Conservation (phyloP, 2,888 invertebrate species). For the Periphyllus acericola region DNA sequence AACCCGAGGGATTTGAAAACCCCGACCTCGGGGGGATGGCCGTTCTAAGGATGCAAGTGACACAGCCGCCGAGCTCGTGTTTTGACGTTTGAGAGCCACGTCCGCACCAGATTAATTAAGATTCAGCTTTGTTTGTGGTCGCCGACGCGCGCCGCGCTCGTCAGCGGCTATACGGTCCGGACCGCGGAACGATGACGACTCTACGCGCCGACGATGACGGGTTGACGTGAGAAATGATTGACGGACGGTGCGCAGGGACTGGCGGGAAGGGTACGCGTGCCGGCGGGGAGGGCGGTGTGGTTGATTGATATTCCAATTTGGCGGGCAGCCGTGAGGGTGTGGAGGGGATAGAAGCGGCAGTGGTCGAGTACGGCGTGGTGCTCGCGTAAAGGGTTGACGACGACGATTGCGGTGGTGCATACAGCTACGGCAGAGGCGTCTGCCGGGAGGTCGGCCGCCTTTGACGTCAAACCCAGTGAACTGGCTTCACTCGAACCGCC, state of each 20-base stretch:
- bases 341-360: neutral
- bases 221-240: conserved; percentile 42
- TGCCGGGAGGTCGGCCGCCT: conserved; percentile 43
- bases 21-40: neutral
- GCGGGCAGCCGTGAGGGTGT: neutral
- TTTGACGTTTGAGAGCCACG: conserved; percentile 42
- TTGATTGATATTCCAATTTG: conserved; percentile 59
- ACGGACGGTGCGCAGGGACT: conserved; percentile 1
- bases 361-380: neutral
- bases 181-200: neutral
- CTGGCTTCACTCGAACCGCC: conserved; percentile 16
- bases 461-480: conserved; percentile 51
- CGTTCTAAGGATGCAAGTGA: conserved; percentile 51
- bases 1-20: neutral
- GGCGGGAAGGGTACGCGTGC: neutral
- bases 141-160: neutral
- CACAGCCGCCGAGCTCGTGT: conserved; percentile 16
- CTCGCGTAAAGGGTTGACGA: conserved; percentile 43
- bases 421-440: conserved; percentile 16
- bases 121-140: conserved; percentile 60
- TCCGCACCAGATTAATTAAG: conserved; percentile 59
- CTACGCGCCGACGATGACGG: neutral
- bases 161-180: neutral
- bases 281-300: neutral
- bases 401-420: neutral